Evolutionary conservation across 2,113 vertebrate genomes (phyloP), one percentile per base, ranked within the genome.

Genomic region (Pteropus alecto): DNA sequence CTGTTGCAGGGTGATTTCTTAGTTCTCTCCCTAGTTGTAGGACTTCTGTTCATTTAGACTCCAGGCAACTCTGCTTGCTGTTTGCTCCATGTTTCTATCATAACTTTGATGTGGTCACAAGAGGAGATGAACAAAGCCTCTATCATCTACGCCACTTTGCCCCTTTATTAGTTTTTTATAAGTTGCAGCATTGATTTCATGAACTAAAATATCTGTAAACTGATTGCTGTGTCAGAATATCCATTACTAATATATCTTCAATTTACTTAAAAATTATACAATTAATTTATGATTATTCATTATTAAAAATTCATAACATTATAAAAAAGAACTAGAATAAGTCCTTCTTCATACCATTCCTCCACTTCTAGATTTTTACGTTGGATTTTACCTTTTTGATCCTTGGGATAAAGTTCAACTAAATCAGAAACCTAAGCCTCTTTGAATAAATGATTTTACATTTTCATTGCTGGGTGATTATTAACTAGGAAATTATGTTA

Each of bases 321-420:
- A 95, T 71, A 93, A 54, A 95, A 94, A 89, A 60, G 43, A 79
- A 93, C 79, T n/a, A 79, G 10, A 79, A 24, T 85, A 95, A 92
- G 41, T 70, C 7, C 10, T 54, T 84, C 73, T 82, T 92, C 10
- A 63, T 6, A 67, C 4, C 30, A 43, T 61, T 95, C 58, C 16
- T 77, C 54, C 9, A 86, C 43, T 73, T 33, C 38, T 87, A 79
- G 30, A 38, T 92, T 97, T 95, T 76, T 81, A 85, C 48, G 24
- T 71, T 92, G 19, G 38, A 81, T 89, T 82, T 85, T 41, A 76
- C 24, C 67, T 79, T 89, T 83, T 96, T 94, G 60, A 87, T 68
- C 15, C 26, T 87, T 92, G 48, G 35, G 51, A 35, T 61, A 85
- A 22, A 83, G 65, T 87, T 91, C 93, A 87, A 87, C 60, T 77